Base-by-base conservation (phyloP, 1,140 invertebrate species). In the Episyrphus balteatus region DNA sequence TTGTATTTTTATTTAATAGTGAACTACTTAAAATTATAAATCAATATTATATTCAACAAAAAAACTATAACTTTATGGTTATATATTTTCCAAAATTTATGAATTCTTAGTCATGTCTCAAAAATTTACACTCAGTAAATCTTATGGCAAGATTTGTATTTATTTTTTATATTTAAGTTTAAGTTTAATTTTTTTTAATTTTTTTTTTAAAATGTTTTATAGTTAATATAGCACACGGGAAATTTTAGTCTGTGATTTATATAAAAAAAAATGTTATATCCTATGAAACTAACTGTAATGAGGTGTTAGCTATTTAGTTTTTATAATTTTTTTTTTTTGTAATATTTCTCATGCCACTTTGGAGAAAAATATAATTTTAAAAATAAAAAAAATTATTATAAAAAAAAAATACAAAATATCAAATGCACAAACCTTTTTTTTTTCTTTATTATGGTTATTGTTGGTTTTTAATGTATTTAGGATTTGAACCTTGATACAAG, bases 401-500 rank as follows among this genome's bases (percentile, higher is more conserved):
- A 26, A 8, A 26, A 26, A 26, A 26, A 26, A 26, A 26, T 26
- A 26, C 21, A 26, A 26, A 26, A 26, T 26, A 26, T 26, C 21
- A 26, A 8, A 26, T 41, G 39, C 39, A 41, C 39, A 41, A 41
- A 41, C 19, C 39, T 41, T 19, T 9, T n/a, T n/a, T n/a, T n/a
- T n/a, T n/a, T n/a, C n/a, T 2, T 5, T 8, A 26, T 26, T 26
- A 8, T 26, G 21, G 21, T 26, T 26, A 26, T 26, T 55, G 51
- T 44, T 55, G 39, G 43, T 51, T 39, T n/a, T 37, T 51, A 54
- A 51, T 58, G 50, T 49, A 47, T 42, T 53, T 60, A 64, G 61
- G 56, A 64, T 54, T 49, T 48, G 51, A 53, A 48, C 62, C 63
- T 66, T 66, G 63, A 66, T 66, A 66, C 63, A 66, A 66, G 63